Base-by-base conservation (phyloP, 2,888 invertebrate genomes). In the Furcula furcula region DNA sequence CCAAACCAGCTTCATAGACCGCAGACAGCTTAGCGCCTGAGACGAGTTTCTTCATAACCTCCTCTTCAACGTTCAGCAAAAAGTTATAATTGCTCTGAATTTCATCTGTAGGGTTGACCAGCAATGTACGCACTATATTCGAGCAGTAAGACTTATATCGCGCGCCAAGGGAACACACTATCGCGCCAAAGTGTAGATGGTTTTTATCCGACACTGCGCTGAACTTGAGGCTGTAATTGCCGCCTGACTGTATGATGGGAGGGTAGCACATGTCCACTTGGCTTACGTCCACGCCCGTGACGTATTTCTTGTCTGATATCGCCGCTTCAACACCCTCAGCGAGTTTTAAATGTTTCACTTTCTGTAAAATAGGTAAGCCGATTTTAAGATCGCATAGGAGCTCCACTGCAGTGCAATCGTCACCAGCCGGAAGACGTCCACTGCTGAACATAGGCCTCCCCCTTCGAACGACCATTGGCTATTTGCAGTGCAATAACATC, bases 81-180 rank as follows among this genome's bases (percentile, higher is more conserved):
- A 98, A 96, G 71, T 97, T 97, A 73, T 99, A 99, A 77, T 96
- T 95, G 44, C 94, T 94, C 87, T 97, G 92, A 41, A 93, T 85
- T 43, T 90, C 90, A 38, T 93, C 93, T 3, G 91, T 93, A 1
- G 99, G 99, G 85, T 99, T 98, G 2, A 99, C 98, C 62, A 99
- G 89, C 57, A 99, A 90, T 7, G 99, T 99, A 40, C 99, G 93
- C 7, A 97, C 96, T 56, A 99, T 95, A 76, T 99, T 99, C 0
- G 99, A 98, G 79, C 99, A 99, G 73, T 99, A 99, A 0, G 95
- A 96, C 79, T 98, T 98, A 80, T 98, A 99, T 36, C 99, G 92
- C 2, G 95, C 95, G 3, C 99, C 99, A 45, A 99, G 82, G 7
- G 96, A 96, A 76, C 98, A 98, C 28, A 98, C 94, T 48, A 99